A percentile compares a stretch with the other conserved stretches of the same genome.
Evolutionary conservation across 2,113 vertebrate species (phyloP).

Genomic region (Scartelaos histophorus): DNA sequence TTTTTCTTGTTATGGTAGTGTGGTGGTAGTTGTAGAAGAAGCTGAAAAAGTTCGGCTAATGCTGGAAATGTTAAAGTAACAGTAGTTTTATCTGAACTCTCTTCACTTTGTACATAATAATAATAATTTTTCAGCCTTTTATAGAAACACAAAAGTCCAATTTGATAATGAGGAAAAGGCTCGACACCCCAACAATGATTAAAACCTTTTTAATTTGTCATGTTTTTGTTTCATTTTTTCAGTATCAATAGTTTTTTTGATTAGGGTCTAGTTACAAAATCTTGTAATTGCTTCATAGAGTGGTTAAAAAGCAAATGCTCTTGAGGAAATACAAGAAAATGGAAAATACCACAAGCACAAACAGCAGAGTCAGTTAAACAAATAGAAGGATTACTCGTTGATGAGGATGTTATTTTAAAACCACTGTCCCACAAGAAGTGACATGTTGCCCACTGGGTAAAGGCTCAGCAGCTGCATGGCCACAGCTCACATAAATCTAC

Average conservation of each 20-base stretch:
- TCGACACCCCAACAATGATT: no score
- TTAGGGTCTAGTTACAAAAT: background rate
- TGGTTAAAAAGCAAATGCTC: background rate
- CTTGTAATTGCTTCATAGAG: background rate
- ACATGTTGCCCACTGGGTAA: constrained; percentile 30
- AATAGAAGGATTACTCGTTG: no score
- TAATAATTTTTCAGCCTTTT: no score
- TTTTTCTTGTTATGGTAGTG: background rate
- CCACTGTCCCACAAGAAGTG: background rate
- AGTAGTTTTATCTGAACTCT: background rate
- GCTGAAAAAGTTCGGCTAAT: background rate
- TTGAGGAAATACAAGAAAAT: no score
- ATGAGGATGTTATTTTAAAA: background rate
- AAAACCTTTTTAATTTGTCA: no score
- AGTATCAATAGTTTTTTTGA: background rate
- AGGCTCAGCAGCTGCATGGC: constrained; percentile 55
- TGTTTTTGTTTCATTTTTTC: background rate
- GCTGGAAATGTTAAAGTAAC: background rate
- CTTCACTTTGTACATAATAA: background rate
- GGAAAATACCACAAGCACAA: background rate
- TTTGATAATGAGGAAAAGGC: no score
- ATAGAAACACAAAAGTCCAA: no score
- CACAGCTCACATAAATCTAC: constrained; percentile 48
- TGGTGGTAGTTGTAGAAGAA: background rate
- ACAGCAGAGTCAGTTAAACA: background rate